These are phyloP conservation scores for Cliona cf. orientalis DNA, from an alignment of 37 sponge, comb jelly and placozoan species.

Conservation along the genomic window DNA sequence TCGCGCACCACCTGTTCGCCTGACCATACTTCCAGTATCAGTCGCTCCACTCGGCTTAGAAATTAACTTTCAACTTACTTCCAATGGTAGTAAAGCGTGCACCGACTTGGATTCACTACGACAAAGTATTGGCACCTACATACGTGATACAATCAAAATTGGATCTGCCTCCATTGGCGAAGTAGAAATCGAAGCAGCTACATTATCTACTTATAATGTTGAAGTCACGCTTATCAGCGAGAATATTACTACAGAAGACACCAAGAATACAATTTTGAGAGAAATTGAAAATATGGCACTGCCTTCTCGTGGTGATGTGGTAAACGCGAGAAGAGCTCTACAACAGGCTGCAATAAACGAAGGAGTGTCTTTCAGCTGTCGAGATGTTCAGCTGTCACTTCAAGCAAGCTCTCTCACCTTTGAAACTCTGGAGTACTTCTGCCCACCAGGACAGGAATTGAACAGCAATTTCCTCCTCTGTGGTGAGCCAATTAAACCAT, in stretches of 20 bases:
- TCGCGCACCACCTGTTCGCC: constrained; percentile 18
- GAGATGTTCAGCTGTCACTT: background rate
- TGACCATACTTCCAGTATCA: constrained; percentile 19
- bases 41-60: background rate
- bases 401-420: constrained; percentile 2
- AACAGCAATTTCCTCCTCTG: constrained; percentile 23
- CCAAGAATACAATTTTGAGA: background rate
- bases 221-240: background rate
- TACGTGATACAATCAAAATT: background rate
- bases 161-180: background rate
- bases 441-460: constrained; percentile 41
- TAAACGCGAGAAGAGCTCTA: background rate
- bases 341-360: background rate
- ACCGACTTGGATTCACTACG: background rate
- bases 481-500: constrained; percentile 4
- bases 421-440: background rate
- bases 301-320: background rate
- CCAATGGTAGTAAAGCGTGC: background rate
- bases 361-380: background rate
- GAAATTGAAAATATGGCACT: constrained; percentile 14
- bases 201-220: background rate
- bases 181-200: background rate
- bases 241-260: background rate
- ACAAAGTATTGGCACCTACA: background rate
- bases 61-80: background rate